phyloP scores from a whole-genome alignment of 2,113 vertebrate species.

The Dinomys branickii region DNA sequence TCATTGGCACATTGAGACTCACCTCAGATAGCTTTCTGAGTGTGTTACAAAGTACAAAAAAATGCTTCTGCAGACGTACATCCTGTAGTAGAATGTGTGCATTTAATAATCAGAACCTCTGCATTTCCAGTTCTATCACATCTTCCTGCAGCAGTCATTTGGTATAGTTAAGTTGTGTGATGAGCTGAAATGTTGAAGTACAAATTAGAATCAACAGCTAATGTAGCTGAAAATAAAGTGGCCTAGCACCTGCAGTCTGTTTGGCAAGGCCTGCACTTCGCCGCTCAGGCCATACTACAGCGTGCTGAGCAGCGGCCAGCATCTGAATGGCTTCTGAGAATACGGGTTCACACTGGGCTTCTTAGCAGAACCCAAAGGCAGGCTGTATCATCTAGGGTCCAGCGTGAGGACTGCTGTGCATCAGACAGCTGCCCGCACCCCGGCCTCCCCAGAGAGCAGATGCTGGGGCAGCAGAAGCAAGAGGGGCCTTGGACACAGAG shows the following conservation, averaged over 20 bases:
- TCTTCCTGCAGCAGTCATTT: background rate
- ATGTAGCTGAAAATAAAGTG: background rate
- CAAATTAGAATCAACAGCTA: background rate
- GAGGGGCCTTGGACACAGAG: background rate
- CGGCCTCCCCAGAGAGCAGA: background rate
- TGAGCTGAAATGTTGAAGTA: background rate
- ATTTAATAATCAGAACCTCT: background rate
- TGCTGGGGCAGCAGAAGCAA: fast-evolving
- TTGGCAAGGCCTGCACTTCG: background rate
- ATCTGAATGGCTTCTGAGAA: background rate
- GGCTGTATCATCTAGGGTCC: background rate
- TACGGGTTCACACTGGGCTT: background rate
- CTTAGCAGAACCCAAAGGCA: background rate
- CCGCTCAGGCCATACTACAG: background rate
- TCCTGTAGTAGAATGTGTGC: background rate
- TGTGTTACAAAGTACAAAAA: background rate
- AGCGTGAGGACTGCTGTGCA: background rate
- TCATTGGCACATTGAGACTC: background rate
- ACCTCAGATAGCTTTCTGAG: background rate
- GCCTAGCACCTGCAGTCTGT: background rate
- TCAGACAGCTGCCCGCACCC: too few relatives aligned
- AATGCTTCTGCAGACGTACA: background rate
- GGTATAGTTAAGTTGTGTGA: background rate
- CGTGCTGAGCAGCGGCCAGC: background rate
- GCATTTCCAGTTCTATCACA: background rate